phyloP scores from a whole-genome alignment of 2,797 vertebrate genomes.

The Lagorchestes hirsutus region DNA sequence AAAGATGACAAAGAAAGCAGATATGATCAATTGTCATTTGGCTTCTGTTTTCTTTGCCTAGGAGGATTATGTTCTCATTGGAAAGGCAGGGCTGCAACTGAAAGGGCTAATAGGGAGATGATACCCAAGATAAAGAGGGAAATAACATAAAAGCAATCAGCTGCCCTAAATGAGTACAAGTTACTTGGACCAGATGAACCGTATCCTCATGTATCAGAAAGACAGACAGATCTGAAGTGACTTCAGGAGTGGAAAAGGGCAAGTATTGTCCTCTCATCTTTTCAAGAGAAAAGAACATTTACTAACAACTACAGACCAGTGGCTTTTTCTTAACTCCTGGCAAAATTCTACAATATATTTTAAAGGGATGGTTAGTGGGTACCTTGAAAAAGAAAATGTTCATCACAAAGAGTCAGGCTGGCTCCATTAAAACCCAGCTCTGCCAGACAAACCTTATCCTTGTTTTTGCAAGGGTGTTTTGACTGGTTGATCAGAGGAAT shows the following conservation, averaged over 20 bases:
- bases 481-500: neutral
- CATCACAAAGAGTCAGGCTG: neutral
- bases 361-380: neutral
- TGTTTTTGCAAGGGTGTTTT: neutral
- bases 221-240: neutral
- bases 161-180: neutral
- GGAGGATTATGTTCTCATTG: neutral
- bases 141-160: neutral
- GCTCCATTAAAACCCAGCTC: neutral
- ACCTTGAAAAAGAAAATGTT: neutral
- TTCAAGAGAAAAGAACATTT: neutral
- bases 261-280: neutral
- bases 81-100: neutral
- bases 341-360: neutral
- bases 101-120: neutral
- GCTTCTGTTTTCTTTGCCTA: neutral
- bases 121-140: neutral
- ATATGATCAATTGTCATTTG: neutral
- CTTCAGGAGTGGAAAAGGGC: neutral
- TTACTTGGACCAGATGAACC: neutral
- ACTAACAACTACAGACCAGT: neutral
- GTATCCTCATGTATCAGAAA: neutral
- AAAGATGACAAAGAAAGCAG: neutral
- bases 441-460: neutral
- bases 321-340: neutral